These are phyloP conservation scores for Spialia ferax DNA, from an alignment of 2,888 invertebrate genomes.

Conservation along the genomic window DNA sequence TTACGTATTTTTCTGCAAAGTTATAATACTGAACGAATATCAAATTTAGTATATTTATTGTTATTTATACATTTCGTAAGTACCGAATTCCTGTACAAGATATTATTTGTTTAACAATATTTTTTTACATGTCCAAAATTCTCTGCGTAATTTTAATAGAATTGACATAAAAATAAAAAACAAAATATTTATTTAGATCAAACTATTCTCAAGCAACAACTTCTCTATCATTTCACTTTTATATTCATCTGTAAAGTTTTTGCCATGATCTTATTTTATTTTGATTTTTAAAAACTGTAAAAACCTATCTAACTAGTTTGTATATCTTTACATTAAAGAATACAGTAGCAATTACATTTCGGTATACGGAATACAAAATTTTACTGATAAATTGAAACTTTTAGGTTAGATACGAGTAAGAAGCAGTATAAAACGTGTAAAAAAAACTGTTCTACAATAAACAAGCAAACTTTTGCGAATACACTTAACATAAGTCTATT, in stretches of 20 bases:
- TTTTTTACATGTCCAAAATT: background rate
- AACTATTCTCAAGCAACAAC: no score
- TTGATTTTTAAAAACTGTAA: no score
- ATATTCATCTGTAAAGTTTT: no score
- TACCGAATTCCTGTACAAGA: background rate
- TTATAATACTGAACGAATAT: no score
- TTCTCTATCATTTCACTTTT: no score
- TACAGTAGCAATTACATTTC: background rate
- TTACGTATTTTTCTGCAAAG: background rate
- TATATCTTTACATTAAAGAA: background rate
- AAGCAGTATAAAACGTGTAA: conserved; percentile 23
- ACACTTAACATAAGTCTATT: conserved; percentile 39
- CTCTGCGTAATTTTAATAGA: background rate
- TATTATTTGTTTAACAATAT: background rate
- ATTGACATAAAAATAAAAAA: background rate
- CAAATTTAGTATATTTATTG: background rate
- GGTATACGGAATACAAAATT: conserved; percentile 1
- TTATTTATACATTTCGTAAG: background rate
- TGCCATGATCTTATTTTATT: no score
- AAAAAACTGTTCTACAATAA: conserved; percentile 16
- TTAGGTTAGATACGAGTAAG: background rate
- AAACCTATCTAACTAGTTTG: background rate
- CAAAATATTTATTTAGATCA: no score
- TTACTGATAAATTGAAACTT: background rate
- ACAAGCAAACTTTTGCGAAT: conserved; percentile 23